Conservation (phyloP, 2,888 invertebrate species). For the Drosophila peninsularis region DNA sequence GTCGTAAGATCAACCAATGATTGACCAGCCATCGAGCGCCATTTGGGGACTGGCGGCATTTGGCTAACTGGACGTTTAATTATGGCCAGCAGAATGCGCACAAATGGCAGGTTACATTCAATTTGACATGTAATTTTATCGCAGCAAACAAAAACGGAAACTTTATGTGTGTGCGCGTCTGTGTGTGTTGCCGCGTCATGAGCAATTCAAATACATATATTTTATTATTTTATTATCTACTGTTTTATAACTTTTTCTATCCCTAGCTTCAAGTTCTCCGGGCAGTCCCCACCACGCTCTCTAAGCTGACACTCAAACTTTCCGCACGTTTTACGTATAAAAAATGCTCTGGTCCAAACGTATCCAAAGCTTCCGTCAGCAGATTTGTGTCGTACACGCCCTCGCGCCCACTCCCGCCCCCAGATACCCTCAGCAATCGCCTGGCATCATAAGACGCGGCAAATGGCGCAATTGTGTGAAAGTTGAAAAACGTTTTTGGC, state of each 20-base stretch:
- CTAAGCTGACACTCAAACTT: conserved; percentile 80
- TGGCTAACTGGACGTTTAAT: conserved; percentile 59
- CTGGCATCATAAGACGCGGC: conserved; percentile 62
- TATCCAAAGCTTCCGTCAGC: conserved; percentile 76
- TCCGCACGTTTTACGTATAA: conserved; percentile 80
- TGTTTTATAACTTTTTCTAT: conserved; percentile 73
- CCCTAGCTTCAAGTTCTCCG: conserved; percentile 15
- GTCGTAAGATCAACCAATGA: conserved; percentile 71
- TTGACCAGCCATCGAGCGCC: conserved; percentile 69
- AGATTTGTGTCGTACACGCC: conserved; percentile 65
- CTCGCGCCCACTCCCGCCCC: background rate
- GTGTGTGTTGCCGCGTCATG: conserved; percentile 47
- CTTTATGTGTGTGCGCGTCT: conserved; percentile 24
- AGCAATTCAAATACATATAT: conserved; percentile 77
- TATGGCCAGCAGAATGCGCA: conserved; percentile 70
- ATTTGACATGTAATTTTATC: conserved; percentile 78
- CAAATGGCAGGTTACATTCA: conserved; percentile 78
- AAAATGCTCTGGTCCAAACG: conserved; percentile 65
- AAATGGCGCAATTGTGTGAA: conserved; percentile 82
- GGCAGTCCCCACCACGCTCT: conserved; percentile 10
- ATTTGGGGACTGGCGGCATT: background rate
- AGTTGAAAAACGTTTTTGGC: conserved; percentile 81
- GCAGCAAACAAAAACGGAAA: conserved; percentile 59
- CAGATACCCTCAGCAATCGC: conserved; percentile 7
- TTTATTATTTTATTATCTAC: conserved; percentile 78